Evolutionary conservation across 2,113 vertebrate species (phyloP).

Genomic region (Hystrix cristata): DNA sequence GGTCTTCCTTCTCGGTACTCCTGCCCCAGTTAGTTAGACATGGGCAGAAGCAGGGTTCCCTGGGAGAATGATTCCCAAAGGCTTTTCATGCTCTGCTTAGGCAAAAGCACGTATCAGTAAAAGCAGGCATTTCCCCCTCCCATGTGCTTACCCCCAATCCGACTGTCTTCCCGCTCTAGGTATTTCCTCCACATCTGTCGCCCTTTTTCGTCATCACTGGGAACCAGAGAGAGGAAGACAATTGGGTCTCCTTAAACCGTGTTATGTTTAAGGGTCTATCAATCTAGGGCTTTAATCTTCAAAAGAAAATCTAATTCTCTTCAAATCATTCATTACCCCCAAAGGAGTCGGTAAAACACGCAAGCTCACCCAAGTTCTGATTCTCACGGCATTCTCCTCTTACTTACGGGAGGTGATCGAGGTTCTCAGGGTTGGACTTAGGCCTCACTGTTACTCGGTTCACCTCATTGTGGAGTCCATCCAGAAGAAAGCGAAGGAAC

Average conservation of each 20-base stretch:
- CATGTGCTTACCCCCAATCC: constrained; percentile 93
- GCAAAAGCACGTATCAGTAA: neutral
- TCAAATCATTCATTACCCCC: neutral
- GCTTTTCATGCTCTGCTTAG: neutral
- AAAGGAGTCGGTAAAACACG: neutral
- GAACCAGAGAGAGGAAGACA: constrained; percentile 28
- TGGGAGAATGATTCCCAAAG: neutral
- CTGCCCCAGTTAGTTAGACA: neutral
- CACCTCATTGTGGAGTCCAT: constrained; percentile 96
- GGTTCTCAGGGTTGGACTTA: constrained; percentile 87
- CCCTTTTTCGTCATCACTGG: constrained; percentile 96
- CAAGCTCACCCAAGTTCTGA: neutral
- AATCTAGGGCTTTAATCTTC: neutral
- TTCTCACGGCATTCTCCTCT: neutral
- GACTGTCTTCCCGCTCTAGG: constrained; percentile 96
- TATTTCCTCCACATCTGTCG: constrained; percentile 97
- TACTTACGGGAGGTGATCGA: constrained; percentile 96
- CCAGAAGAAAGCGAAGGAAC: constrained; percentile 96
- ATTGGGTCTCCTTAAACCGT: neutral
- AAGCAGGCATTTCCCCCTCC: neutral
- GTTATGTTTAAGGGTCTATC: neutral
- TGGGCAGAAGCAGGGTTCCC: neutral
- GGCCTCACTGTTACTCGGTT: constrained; percentile 92
- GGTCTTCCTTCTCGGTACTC: neutral
- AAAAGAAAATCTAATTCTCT: neutral